A percentile compares a stretch with the other conserved stretches of the same genome.
These are phyloP conservation scores for Octodonta nipae DNA, from an alignment of 2,888 invertebrate genomes.

Conservation along the genomic window DNA sequence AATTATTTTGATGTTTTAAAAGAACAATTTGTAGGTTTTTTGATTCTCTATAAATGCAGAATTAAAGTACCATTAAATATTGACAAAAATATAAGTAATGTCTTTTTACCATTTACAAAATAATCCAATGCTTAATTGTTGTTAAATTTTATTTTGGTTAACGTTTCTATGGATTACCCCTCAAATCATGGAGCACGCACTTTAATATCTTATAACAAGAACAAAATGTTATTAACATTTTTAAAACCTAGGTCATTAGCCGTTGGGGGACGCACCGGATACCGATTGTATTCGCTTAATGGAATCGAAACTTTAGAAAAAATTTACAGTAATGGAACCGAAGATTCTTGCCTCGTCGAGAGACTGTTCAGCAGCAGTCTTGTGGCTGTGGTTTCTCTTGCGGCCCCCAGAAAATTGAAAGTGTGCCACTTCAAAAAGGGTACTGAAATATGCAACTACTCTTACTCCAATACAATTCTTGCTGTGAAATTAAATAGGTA, in stretches of 20 bases:
- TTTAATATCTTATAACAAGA: too few species aligned
- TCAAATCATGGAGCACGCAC: too few species aligned
- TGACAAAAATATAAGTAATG: too few species aligned
- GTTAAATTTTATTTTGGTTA: too few species aligned
- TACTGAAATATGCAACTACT: conserved; percentile 95
- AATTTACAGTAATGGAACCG: conserved; percentile 73
- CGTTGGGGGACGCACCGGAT: conserved; percentile 83
- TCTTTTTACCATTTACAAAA: too few species aligned
- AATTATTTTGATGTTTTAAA: too few species aligned
- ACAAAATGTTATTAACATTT: too few species aligned
- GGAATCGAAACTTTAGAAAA: conserved; percentile 75
- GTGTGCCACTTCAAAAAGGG: conserved; percentile 97
- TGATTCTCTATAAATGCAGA: too few species aligned
- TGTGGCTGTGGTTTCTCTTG: conserved; percentile 84
- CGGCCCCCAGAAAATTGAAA: conserved; percentile 80
- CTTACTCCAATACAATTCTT: conserved; percentile 84
- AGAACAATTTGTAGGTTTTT: too few species aligned
- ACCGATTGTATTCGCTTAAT: conserved; percentile 73
- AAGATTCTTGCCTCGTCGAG: conserved; percentile 85
- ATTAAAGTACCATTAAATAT: too few species aligned
- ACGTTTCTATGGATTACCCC: too few species aligned
- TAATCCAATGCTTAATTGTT: too few species aligned
- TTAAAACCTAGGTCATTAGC: conserved; percentile 62
- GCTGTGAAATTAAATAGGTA: conserved; percentile 90
- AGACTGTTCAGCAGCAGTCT: conserved; percentile 92